Conservation (phyloP, 2,113 vertebrate species). For the Fukomys damarensis region DNA sequence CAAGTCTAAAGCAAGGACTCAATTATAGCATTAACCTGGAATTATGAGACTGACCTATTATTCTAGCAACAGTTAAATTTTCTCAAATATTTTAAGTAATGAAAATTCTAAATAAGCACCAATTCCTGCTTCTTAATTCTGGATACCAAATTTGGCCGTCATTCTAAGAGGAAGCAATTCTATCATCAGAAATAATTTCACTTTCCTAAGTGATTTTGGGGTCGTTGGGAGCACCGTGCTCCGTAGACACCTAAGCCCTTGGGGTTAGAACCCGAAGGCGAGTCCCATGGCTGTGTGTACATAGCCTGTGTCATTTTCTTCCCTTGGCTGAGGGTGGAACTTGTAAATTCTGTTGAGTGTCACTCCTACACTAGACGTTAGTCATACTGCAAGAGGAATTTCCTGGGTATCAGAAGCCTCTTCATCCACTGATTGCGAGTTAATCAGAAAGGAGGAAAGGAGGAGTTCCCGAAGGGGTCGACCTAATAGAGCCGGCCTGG, state of each 20-base stretch:
- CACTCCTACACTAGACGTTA: not conserved
- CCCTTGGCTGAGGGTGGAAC: not conserved
- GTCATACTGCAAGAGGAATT: conserved; percentile 1
- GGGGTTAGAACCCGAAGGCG: not conserved
- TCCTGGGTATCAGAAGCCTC: not conserved
- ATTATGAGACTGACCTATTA: not conserved
- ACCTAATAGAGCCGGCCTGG: not conserved
- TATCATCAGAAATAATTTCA: not conserved
- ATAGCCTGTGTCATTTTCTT: not conserved
- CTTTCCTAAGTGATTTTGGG: not conserved
- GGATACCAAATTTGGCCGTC: not conserved
- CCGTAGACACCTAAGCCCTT: not conserved
- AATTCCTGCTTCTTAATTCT: not conserved
- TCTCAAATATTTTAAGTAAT: not conserved
- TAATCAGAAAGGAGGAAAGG: not conserved
- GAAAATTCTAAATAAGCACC: conserved; percentile 31
- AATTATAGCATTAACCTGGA: conserved; percentile 1
- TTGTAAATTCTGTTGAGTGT: not conserved
- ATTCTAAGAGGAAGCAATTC: not conserved
- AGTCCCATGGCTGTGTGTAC: not conserved
- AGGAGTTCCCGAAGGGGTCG: not conserved
- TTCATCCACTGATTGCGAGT: not conserved
- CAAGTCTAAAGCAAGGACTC: conserved; percentile 29
- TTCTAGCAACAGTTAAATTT: conserved; percentile 5
- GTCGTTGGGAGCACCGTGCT: not conserved